These are phyloP conservation scores for Zootoca vivipara DNA, from an alignment of 2,113 vertebrate genomes.

Conservation along the genomic window DNA sequence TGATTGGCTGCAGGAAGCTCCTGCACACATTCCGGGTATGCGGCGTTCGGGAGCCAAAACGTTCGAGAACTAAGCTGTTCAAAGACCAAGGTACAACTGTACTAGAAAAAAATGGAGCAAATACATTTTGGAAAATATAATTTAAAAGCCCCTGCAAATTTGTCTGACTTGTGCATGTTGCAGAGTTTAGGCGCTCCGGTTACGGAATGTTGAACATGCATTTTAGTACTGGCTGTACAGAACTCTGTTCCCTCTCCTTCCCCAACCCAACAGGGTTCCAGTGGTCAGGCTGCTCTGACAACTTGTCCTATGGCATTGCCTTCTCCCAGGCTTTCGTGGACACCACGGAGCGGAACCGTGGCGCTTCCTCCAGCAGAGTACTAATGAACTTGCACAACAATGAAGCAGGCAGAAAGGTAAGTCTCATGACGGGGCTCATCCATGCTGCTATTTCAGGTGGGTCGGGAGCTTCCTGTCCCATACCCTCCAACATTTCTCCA, in stretches of 20 bases:
- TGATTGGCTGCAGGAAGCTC: no score
- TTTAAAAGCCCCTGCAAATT: neutral
- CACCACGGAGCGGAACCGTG: conserved; percentile 72
- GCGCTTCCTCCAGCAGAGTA: conserved; percentile 69
- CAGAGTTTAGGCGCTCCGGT: neutral
- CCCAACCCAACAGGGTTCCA: conserved; percentile 74
- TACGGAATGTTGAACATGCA: neutral
- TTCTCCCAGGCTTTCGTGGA: conserved; percentile 84
- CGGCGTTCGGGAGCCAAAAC: no score
- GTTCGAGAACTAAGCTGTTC: no score
- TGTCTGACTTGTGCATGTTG: neutral
- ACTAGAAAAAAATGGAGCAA: neutral
- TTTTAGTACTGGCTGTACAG: neutral
- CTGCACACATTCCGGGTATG: no score
- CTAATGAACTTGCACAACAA: conserved; percentile 83
- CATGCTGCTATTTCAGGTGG: no score
- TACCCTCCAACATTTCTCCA: no score
- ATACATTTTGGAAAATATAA: neutral
- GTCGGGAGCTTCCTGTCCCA: no score
- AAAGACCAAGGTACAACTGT: no score
- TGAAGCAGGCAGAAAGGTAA: conserved; percentile 79
- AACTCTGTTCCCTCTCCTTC: neutral
- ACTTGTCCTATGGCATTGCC: conserved; percentile 76
- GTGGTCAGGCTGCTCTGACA: conserved; percentile 84
- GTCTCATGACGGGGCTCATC: neutral